These are phyloP conservation scores for Panorpa germanica DNA, from an alignment of 2,888 invertebrate species.

Conservation along the genomic window DNA sequence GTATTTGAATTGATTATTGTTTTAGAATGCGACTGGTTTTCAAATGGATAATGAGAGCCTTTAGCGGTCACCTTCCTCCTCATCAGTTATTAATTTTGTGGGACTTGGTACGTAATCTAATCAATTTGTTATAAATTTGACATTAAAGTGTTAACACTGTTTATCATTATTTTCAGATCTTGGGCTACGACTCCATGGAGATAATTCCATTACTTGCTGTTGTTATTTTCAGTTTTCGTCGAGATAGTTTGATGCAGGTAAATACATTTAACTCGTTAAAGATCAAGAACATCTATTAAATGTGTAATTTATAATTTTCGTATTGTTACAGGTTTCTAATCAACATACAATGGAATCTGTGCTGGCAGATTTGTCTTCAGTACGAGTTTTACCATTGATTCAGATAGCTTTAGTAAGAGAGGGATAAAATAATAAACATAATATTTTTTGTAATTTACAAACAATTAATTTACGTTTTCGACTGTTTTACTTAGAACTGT, in stretches of 20 bases:
- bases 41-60: constrained; percentile 93
- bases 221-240: constrained; percentile 67
- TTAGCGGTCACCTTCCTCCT: constrained; percentile 84
- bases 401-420: constrained; percentile 61
- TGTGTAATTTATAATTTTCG: too few relatives aligned
- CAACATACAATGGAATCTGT: constrained; percentile 72
- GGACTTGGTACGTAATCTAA: constrained; percentile 43
- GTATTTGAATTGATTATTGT: constrained; percentile 8
- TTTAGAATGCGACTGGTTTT: constrained; percentile 73
- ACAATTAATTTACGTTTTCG: too few relatives aligned
- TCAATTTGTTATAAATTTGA: too few relatives aligned
- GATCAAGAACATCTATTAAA: too few relatives aligned
- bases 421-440: too few relatives aligned
- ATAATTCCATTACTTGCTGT: constrained; percentile 73
- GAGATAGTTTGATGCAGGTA: constrained; percentile 62
- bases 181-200: constrained; percentile 85
- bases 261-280: too few relatives aligned
- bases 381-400: constrained; percentile 67
- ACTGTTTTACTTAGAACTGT: too few relatives aligned
- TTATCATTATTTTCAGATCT: constrained; percentile 31
- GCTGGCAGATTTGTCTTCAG: constrained; percentile 70
- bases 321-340: constrained; percentile 46
- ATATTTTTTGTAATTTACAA: too few relatives aligned
- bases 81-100: constrained; percentile 82
- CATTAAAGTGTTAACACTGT: too few relatives aligned